Evolutionary conservation across 64 coral and sea anemone species (phyloP).

Genomic region (Actinia tenebrosa): DNA sequence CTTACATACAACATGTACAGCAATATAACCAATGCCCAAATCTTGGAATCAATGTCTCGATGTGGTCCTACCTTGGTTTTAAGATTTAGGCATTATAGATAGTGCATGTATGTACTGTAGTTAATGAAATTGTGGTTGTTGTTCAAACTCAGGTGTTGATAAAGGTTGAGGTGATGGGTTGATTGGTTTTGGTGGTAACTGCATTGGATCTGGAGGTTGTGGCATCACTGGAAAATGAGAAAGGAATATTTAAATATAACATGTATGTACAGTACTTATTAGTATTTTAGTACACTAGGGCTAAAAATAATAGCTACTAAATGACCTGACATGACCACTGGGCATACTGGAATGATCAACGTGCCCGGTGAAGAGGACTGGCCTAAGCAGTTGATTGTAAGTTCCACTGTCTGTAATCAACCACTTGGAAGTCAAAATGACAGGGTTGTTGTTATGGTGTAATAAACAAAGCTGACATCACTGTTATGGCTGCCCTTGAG

Average conservation of each 20-base stretch:
- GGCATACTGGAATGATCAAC: too few species aligned
- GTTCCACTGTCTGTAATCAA: too few species aligned
- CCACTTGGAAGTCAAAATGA: too few species aligned
- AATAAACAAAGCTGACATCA: too few species aligned
- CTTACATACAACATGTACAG: background rate
- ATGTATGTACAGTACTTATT: too few species aligned
- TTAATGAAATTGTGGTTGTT: conserved; percentile 89
- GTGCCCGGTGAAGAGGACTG: too few species aligned
- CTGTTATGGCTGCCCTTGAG: too few species aligned
- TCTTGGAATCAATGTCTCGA: background rate
- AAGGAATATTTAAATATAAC: background rate
- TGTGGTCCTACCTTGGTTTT: background rate
- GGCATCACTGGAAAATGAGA: conserved; percentile 75
- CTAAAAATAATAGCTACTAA: too few species aligned
- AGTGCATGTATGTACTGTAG: background rate
- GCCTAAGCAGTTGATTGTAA: too few species aligned
- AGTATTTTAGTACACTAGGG: too few species aligned
- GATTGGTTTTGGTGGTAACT: conserved; percentile 73
- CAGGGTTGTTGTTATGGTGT: too few species aligned
- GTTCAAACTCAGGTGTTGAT: conserved; percentile 73
- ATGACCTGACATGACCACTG: too few species aligned
- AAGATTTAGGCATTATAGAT: background rate
- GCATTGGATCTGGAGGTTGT: conserved; percentile 83
- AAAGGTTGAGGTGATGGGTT: conserved; percentile 50
- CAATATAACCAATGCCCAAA: background rate